These are phyloP conservation scores for Pectinophora gossypiella DNA, from an alignment of 1,140 invertebrate genomes.

Conservation along the genomic window DNA sequence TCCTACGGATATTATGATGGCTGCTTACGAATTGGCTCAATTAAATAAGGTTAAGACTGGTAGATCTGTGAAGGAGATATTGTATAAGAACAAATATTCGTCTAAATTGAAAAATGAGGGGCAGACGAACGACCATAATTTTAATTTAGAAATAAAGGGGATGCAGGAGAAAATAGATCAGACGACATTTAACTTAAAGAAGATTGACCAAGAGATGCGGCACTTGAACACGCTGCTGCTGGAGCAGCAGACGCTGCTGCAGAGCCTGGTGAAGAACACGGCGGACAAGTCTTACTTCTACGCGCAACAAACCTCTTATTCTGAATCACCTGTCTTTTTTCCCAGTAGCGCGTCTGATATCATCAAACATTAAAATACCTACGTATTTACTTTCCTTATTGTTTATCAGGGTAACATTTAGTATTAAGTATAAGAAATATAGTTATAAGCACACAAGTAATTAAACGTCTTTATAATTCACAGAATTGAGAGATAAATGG, in stretches of 20 bases:
- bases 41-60: constrained; percentile 60
- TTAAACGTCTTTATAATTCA: too few species aligned
- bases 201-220: constrained; percentile 65
- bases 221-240: constrained; percentile 55
- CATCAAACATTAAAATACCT: too few species aligned
- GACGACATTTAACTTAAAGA: constrained; percentile 64
- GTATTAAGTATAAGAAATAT: too few species aligned
- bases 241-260: constrained; percentile 55
- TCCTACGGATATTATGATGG: constrained; percentile 79
- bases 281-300: constrained; percentile 29
- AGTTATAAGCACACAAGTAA: too few species aligned
- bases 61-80: constrained; percentile 54
- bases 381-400: too few species aligned
- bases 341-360: constrained; percentile 15
- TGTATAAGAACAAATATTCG: constrained; percentile 55
- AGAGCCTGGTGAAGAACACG: constrained; percentile 44
- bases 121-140: constrained; percentile 40
- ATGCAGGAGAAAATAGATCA: constrained; percentile 70
- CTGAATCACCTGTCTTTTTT: constrained; percentile 49
- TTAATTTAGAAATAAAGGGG: constrained; percentile 57
- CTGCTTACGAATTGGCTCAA: constrained; percentile 79
- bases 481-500: too few species aligned
- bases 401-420: too few species aligned
- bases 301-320: constrained; percentile 20
- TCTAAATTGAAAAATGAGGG: constrained; percentile 52